A percentile compares a stretch with the other conserved stretches of the same genome.
Conservation (phyloP, 1,140 invertebrate species). For the Hydropsyche tenuis region DNA sequence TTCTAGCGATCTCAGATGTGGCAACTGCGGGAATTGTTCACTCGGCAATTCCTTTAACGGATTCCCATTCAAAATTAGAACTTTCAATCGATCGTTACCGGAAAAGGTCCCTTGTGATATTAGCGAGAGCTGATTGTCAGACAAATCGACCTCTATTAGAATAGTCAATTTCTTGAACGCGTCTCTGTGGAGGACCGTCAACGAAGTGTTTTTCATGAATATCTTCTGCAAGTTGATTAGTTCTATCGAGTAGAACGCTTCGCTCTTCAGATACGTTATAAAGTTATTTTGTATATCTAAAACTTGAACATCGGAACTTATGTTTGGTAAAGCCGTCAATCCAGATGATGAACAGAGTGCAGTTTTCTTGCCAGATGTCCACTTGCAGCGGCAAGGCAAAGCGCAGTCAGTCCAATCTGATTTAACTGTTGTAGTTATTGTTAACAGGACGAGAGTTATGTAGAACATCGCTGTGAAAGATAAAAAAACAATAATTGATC, state of each 20-base stretch:
- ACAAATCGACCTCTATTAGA: slow-evolving; percentile 85
- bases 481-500: slow-evolving; percentile 1
- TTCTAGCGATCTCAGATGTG: slow-evolving; percentile 76
- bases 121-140: slow-evolving; percentile 74
- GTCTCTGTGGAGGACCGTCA: slow-evolving; percentile 78
- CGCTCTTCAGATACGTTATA: slow-evolving; percentile 76
- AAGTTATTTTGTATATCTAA: slow-evolving; percentile 82
- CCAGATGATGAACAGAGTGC: slow-evolving; percentile 80
- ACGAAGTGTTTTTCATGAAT: slow-evolving; percentile 75
- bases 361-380: slow-evolving; percentile 87
- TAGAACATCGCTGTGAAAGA: slow-evolving; percentile 50
- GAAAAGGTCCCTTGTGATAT: slow-evolving; percentile 77
- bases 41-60: slow-evolving; percentile 68
- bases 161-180: slow-evolving; percentile 87
- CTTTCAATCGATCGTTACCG: slow-evolving; percentile 75
- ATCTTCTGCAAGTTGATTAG: slow-evolving; percentile 85
- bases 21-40: slow-evolving; percentile 76
- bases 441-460: slow-evolving; percentile 61
- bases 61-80: slow-evolving; percentile 76
- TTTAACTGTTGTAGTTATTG: slow-evolving; percentile 59
- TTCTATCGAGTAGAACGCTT: slow-evolving; percentile 79
- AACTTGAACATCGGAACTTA: slow-evolving; percentile 86
- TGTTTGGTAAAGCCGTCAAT: slow-evolving; percentile 74
- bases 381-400: slow-evolving; percentile 82
- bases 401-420: slow-evolving; percentile 81